These are phyloP conservation scores for Oreortyx pictus DNA, from an alignment of 2,797 vertebrate genomes.

Conservation along the genomic window DNA sequence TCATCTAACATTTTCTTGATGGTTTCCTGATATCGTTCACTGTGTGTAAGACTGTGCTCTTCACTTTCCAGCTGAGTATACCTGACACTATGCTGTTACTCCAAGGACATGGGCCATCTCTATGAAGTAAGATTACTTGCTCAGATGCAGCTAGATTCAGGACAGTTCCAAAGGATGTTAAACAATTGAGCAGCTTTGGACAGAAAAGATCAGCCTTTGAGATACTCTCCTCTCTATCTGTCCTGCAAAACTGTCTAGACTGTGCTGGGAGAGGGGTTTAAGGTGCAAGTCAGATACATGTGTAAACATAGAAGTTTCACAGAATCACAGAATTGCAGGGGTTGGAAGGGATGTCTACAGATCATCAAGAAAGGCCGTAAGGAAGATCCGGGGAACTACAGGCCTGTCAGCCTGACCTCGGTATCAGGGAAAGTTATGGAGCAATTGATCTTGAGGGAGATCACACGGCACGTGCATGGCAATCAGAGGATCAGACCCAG, in stretches of 20 bases:
- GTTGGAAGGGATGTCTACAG: too few species aligned
- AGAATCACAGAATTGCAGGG: too few species aligned
- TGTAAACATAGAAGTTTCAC: slow-evolving; percentile 2
- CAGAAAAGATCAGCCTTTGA: slow-evolving; percentile 5
- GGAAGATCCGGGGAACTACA: too few species aligned
- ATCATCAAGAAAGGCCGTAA: too few species aligned
- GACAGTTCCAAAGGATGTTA: neutral
- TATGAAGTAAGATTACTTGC: neutral
- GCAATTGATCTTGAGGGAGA: too few species aligned
- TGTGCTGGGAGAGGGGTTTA: slow-evolving; percentile 16
- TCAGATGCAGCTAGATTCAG: neutral
- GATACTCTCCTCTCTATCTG: slow-evolving; percentile 21
- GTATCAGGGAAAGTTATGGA: too few species aligned
- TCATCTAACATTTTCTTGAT: neutral
- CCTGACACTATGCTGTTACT: neutral
- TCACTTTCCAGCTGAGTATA: neutral
- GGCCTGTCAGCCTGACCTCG: too few species aligned
- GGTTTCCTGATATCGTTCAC: neutral
- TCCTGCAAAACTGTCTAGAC: slow-evolving; percentile 45
- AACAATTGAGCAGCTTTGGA: slow-evolving; percentile 28
- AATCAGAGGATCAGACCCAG: too few species aligned
- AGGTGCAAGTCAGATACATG: slow-evolving; percentile 47
- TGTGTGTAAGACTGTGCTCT: neutral
- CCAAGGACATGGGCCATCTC: neutral
- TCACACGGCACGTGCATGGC: too few species aligned